A percentile compares a stretch with the other conserved stretches of the same genome.
phyloP scores from a whole-genome alignment of 2,797 vertebrate species.

The Epinephelus coioides region DNA sequence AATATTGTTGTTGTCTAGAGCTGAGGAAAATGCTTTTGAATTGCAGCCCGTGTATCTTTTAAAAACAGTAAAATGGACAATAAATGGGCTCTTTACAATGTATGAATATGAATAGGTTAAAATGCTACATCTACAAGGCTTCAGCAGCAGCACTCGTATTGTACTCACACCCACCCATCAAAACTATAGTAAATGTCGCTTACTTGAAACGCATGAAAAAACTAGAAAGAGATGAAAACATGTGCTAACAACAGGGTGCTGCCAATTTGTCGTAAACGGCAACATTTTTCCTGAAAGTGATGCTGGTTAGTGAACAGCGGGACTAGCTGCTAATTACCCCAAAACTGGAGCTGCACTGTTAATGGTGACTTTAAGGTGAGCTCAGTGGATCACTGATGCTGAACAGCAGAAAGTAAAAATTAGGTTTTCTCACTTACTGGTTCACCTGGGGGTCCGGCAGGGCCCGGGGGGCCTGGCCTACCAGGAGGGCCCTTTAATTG shows the following conservation, averaged over 20 bases:
- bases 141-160: slow-evolving; percentile 8
- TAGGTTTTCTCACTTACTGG: slow-evolving; percentile 87
- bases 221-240: slow-evolving; percentile 38
- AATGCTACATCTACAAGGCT: slow-evolving; percentile 35
- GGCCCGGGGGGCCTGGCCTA: slow-evolving; percentile 91
- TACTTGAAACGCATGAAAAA: slow-evolving; percentile 44
- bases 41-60: slow-evolving; percentile 18
- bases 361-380: slow-evolving; percentile 31
- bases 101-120: slow-evolving; percentile 36
- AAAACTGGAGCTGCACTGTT: slow-evolving; percentile 31
- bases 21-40: slow-evolving; percentile 43
- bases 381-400: slow-evolving; percentile 39
- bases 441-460: slow-evolving; percentile 95
- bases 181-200: slow-evolving; percentile 32
- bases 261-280: slow-evolving; percentile 47
- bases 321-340: slow-evolving; percentile 49
- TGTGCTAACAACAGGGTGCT: slow-evolving; percentile 49
- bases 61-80: slow-evolving; percentile 29
- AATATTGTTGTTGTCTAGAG: slow-evolving; percentile 42
- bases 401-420: slow-evolving; percentile 41
- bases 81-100: slow-evolving; percentile 36
- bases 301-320: slow-evolving; percentile 32
- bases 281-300: slow-evolving; percentile 44
- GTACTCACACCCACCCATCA: slow-evolving; percentile 17
- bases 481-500: slow-evolving; percentile 92